Conservation (phyloP, 1,140 invertebrate genomes). For the Helicoverpa armigera region DNA sequence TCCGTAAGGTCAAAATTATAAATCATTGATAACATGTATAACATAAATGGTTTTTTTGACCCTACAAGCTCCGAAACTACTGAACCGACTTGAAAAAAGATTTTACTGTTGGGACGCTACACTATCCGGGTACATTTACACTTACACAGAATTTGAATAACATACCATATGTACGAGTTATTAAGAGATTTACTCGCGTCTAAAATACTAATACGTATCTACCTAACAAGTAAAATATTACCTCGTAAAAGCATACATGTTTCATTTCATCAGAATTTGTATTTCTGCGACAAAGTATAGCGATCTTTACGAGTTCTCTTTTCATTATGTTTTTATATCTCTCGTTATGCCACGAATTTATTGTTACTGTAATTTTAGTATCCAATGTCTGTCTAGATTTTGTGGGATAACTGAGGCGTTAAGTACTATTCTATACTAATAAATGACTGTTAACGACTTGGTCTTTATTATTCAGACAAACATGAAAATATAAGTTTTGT, state of each 20-base stretch:
- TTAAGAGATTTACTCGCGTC: too few relatives aligned
- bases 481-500: too few relatives aligned
- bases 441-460: neutral
- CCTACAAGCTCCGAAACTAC: too few relatives aligned
- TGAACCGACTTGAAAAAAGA: too few relatives aligned
- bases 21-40: too few relatives aligned
- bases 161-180: too few relatives aligned
- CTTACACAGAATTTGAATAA: too few relatives aligned
- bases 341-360: neutral
- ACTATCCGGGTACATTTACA: too few relatives aligned
- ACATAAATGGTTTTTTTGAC: too few relatives aligned
- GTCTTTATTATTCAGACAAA: neutral
- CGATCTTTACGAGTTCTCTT: neutral
- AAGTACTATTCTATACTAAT: too few relatives aligned
- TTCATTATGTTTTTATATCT: slow-evolving; percentile 6
- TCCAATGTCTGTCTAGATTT: neutral
- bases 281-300: slow-evolving; percentile 1
- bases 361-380: neutral
- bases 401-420: neutral
- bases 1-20: too few relatives aligned
- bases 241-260: slow-evolving; percentile 2
- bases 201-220: neutral
- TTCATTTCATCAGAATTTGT: slow-evolving; percentile 6
- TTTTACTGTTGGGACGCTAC: too few relatives aligned
- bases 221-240: neutral